phyloP scores from a whole-genome alignment of 2,113 vertebrate species.

The Scomber japonicus region DNA sequence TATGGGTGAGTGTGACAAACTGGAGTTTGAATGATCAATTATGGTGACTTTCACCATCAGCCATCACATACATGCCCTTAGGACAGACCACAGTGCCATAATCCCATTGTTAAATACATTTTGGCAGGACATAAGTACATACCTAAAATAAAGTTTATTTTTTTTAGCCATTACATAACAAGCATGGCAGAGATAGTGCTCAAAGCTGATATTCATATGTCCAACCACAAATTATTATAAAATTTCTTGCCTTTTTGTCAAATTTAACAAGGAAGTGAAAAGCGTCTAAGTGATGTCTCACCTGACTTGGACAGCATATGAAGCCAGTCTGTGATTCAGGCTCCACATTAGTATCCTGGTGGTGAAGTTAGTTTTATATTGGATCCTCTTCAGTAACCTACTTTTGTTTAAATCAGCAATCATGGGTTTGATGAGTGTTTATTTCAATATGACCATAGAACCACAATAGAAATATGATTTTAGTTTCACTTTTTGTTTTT shows the following conservation, averaged over 20 bases:
- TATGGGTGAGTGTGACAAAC: slow-evolving; percentile 4
- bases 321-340: slow-evolving; percentile 1
- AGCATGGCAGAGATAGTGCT: background rate
- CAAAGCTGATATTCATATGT: background rate
- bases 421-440: background rate
- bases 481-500: background rate
- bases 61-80: slow-evolving; percentile 7
- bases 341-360: background rate
- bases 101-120: background rate
- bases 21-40: slow-evolving; percentile 33
- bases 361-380: slow-evolving; percentile 42
- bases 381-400: background rate
- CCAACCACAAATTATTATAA: background rate
- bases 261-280: background rate
- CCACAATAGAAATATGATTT: no score
- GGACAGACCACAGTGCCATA: background rate
- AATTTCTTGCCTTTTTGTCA: background rate
- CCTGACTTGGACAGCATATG: slow-evolving; percentile 2
- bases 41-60: background rate
- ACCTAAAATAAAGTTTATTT: background rate
- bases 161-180: no score
- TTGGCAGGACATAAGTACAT: background rate
- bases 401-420: background rate
- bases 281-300: background rate
- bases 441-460: no score